These are phyloP conservation scores for Acipenser transmontanus DNA, from an alignment of 2,797 vertebrate species.

Conservation along the genomic window DNA sequence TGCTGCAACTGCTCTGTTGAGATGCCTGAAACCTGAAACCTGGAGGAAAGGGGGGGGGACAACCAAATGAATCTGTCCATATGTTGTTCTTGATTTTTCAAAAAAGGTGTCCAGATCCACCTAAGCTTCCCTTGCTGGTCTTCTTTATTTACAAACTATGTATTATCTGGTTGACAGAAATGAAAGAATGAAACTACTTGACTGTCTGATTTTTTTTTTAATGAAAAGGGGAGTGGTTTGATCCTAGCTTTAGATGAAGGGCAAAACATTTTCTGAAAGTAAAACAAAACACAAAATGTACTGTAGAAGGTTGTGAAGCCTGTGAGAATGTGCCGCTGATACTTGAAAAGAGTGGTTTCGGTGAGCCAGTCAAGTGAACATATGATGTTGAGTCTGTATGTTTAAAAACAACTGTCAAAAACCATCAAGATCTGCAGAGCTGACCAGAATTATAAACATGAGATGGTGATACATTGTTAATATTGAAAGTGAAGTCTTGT, in stretches of 20 bases:
- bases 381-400: slow-evolving; percentile 26
- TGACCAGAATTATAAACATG: slow-evolving; percentile 2
- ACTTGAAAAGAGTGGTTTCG: background rate
- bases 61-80: slow-evolving; percentile 27
- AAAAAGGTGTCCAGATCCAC: background rate
- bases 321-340: slow-evolving; percentile 10
- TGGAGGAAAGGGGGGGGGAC: background rate
- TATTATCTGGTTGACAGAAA: too few species aligned
- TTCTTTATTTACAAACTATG: too few species aligned
- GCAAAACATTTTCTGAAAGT: slow-evolving; percentile 33
- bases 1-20: slow-evolving; percentile 16
- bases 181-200: too few species aligned
- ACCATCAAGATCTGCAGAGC: slow-evolving; percentile 26
- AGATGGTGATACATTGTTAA: slow-evolving; percentile 7
- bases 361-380: background rate
- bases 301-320: slow-evolving; percentile 22
- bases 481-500: too few species aligned
- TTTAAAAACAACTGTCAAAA: slow-evolving; percentile 33
- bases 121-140: too few species aligned
- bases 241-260: slow-evolving; percentile 30
- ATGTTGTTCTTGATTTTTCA: slow-evolving; percentile 11
- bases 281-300: slow-evolving; percentile 23
- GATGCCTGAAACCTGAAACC: too few species aligned
- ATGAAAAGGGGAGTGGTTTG: too few species aligned
- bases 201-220: too few species aligned